Evolutionary conservation across 2,888 invertebrate species (phyloP), one percentile per base, ranked within the genome.

Genomic region (Spodoptera littoralis): DNA sequence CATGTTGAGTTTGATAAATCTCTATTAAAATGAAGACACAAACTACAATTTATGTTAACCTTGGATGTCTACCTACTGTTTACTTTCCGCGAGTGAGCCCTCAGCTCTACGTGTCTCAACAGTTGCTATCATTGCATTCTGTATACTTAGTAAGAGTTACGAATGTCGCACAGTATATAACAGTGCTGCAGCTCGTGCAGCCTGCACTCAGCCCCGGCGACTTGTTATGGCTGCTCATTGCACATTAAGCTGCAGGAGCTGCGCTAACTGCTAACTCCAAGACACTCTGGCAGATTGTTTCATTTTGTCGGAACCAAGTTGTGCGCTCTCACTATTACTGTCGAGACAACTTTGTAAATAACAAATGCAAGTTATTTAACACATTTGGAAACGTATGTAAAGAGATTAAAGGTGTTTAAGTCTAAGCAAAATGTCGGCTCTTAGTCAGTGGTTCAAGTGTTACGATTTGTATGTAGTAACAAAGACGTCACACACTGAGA

Each of bases 211-310:
- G 45, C 9, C 3, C 11, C 45, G 11, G 43, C 36, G 44, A 18
- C 41, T 49, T 12, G 74, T 60, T 60, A 63, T 58, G 27, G 52
- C 46, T 50, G 22, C 49, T 57, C 59, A 53, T 43, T 50, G 22
- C 49, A 60, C 59, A 50, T 57, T 76, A 54, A 48, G 60, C 44
- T 50, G 22, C 11, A n/a, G 27, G 46, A 59, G 74, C 56, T 57
- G 73, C 18, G 18, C 18, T 12, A 44, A 41, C 45, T 30, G 53
- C 69, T 59, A 63, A 70, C 75, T 64, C 52, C 24, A 22, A 13
- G 12, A 18, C 49, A 56, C 76, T 60, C 59, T 59, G 61, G 53
- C 60, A 61, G 66, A 72, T 62, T 59, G 55, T 61, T 76, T 59
- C 61, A 61, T 72, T 66, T 53, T 60, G 52, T 76, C 60, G 45